Evolutionary conservation across 1,140 invertebrate genomes (phyloP).

Genomic region (Rhagoletis zephyria): DNA sequence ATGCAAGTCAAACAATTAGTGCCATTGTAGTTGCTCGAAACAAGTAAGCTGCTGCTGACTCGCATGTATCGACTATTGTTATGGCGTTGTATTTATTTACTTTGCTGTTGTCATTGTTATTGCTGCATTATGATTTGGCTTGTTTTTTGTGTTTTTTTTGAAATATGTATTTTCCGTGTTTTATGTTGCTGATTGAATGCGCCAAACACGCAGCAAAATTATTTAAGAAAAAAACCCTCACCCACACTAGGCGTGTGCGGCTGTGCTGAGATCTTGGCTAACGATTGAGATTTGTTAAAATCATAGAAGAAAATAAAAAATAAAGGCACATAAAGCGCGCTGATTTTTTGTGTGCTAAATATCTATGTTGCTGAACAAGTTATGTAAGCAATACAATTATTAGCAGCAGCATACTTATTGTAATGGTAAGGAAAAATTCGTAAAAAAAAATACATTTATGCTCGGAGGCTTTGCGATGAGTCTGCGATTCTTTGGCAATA

Average conservation of each 20-base stretch:
- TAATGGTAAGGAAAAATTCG: too few species aligned
- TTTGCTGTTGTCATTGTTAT: slow-evolving; percentile 7
- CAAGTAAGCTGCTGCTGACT: background rate
- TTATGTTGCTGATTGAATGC: slow-evolving; percentile 25
- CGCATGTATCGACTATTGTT: background rate
- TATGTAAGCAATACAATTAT: too few species aligned
- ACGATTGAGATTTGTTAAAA: background rate
- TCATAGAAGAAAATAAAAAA: background rate
- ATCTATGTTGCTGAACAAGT: too few species aligned
- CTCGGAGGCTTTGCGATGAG: too few species aligned
- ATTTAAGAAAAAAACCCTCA: background rate
- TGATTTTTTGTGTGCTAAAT: too few species aligned
- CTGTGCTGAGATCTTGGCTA: background rate
- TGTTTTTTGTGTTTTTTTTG: too few species aligned
- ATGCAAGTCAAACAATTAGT: slow-evolving; percentile 26
- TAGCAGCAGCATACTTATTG: too few species aligned
- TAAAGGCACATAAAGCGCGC: too few species aligned
- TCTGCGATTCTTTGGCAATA: too few species aligned
- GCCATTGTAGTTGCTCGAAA: background rate
- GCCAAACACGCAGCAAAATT: background rate
- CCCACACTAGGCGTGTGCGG: background rate
- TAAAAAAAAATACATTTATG: too few species aligned
- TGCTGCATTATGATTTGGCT: background rate
- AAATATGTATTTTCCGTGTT: background rate
- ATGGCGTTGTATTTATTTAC: background rate